phyloP scores from a whole-genome alignment of 1,140 invertebrate species.

The Plutomurus gul region DNA sequence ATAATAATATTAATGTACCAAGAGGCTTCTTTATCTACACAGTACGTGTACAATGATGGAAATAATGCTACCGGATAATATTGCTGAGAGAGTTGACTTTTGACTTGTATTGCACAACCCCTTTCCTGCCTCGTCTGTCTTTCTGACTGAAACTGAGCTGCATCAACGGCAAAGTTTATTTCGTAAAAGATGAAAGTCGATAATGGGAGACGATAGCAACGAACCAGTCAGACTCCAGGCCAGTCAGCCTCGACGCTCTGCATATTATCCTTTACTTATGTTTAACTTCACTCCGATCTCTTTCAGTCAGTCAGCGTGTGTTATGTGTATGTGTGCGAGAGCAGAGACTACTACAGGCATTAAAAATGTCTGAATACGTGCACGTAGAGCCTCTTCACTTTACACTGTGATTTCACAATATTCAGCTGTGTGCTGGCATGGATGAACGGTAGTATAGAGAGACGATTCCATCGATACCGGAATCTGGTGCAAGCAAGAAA shows the following conservation, averaged over 20 bases:
- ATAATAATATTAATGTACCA: conserved; percentile 20
- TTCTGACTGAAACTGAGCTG: background rate
- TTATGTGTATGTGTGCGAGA: background rate
- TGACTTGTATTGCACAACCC: conserved; percentile 3
- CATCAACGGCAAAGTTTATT: background rate
- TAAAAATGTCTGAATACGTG: too few relatives aligned
- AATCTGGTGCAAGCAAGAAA: background rate
- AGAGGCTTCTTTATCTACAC: too few relatives aligned
- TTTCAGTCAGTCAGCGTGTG: background rate
- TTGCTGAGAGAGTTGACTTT: conserved; percentile 19
- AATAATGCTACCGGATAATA: too few relatives aligned
- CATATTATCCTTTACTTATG: conserved; percentile 14
- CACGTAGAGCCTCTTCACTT: background rate
- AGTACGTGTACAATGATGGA: too few relatives aligned
- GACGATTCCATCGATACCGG: background rate
- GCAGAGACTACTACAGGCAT: background rate
- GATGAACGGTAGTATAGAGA: background rate
- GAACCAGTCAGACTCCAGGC: background rate
- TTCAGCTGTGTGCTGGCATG: background rate
- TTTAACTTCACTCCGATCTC: background rate
- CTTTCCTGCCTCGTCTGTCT: conserved; percentile 10
- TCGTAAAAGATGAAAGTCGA: conserved; percentile 23
- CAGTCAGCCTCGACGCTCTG: background rate
- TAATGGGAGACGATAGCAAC: background rate
- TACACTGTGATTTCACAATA: background rate